phyloP scores from a whole-genome alignment of 1,140 invertebrate genomes.

The Himalopsyche phryganea region DNA sequence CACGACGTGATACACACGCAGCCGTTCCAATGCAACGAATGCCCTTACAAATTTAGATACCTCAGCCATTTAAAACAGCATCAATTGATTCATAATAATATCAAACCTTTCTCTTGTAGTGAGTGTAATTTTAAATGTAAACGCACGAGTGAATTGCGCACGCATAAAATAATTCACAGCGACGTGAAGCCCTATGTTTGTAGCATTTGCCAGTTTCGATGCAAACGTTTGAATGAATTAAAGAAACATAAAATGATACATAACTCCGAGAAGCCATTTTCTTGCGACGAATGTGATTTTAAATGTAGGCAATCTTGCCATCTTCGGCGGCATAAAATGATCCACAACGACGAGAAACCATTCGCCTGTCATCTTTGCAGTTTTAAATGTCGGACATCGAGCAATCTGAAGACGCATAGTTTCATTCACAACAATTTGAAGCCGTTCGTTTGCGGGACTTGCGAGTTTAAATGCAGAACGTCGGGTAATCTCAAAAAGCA shows the following conservation, averaged over 20 bases:
- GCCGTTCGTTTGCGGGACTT: not conserved
- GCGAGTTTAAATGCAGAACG: too few species aligned
- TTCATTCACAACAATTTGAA: not conserved
- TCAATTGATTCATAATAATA: slow-evolving; percentile 19
- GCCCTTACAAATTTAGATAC: slow-evolving; percentile 13
- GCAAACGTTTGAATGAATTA: not conserved
- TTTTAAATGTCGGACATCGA: not conserved
- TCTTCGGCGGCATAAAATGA: not conserved
- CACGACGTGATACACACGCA: not conserved
- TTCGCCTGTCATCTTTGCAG: not conserved
- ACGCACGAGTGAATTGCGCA: not conserved
- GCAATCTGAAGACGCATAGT: not conserved
- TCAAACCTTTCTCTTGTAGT: slow-evolving; percentile 16
- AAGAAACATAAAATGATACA: not conserved
- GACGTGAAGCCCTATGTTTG: not conserved
- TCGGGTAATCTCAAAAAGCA: too few species aligned
- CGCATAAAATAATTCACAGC: not conserved
- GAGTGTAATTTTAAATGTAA: not conserved
- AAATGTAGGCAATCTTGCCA: not conserved
- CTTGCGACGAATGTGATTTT: not conserved
- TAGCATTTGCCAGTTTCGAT: not conserved
- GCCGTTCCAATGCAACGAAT: not conserved
- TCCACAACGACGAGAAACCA: not conserved
- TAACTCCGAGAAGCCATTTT: not conserved
- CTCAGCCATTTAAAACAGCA: slow-evolving; percentile 23